phyloP scores from a whole-genome alignment of 1,140 invertebrate genomes.

The Hycleus phaleratus region DNA sequence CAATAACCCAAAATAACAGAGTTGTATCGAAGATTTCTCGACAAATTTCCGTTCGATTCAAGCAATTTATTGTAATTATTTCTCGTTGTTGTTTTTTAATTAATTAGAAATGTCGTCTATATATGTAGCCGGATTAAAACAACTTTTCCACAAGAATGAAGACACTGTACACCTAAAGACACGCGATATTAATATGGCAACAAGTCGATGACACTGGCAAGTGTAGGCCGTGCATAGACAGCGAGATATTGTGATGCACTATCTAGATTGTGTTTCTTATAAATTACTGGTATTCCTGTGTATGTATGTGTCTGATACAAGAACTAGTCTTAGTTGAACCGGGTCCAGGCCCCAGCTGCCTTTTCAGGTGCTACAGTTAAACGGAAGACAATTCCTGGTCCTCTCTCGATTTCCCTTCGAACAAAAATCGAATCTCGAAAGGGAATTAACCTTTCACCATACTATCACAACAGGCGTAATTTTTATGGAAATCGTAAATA shows the following conservation, averaged over 20 bases:
- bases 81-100: slow-evolving; percentile 17
- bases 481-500: slow-evolving; percentile 9
- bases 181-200: slow-evolving; percentile 39
- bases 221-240: slow-evolving; percentile 35
- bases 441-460: no score
- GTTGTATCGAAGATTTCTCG: no score
- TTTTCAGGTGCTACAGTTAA: slow-evolving; percentile 35
- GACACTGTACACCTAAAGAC: slow-evolving; percentile 31
- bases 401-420: no score
- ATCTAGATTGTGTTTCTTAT: slow-evolving; percentile 35
- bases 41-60: no score
- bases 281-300: slow-evolving; percentile 33
- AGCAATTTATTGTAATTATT: slow-evolving; percentile 19
- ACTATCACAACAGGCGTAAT: neutral
- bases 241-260: slow-evolving; percentile 34
- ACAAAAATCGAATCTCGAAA: no score
- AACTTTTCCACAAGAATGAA: slow-evolving; percentile 32
- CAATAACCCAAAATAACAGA: no score
- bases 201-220: slow-evolving; percentile 36
- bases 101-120: slow-evolving; percentile 31
- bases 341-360: slow-evolving; percentile 29
- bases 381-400: slow-evolving; percentile 27
- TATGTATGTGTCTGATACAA: slow-evolving; percentile 27
- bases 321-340: slow-evolving; percentile 31
- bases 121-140: slow-evolving; percentile 33